Percentiles rank a stretch among this genome's conserved stretches.
Evolutionary conservation across 2,113 vertebrate species (phyloP).

Genomic region (Silurus glanis): DNA sequence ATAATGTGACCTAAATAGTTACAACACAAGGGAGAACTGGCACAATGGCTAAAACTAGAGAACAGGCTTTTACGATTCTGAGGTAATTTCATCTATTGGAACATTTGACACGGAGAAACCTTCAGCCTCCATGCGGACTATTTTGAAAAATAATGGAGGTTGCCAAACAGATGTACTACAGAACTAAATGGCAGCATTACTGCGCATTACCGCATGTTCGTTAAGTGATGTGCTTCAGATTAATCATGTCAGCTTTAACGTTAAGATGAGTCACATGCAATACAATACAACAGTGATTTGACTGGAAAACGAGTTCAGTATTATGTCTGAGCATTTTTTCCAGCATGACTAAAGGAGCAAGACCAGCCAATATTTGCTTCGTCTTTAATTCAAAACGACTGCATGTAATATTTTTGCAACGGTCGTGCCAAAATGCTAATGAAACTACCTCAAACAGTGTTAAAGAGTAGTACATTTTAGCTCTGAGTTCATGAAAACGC

Average conservation of each 20-base stretch:
- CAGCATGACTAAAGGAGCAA: not conserved
- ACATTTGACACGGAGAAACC: not conserved
- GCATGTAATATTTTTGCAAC: not conserved
- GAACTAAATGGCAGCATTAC: not conserved
- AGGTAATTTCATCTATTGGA: conserved; percentile 16
- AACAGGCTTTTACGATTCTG: not conserved
- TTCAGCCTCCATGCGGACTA: not conserved
- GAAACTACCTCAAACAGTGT: not conserved
- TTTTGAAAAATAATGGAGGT: not conserved
- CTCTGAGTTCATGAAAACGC: not conserved
- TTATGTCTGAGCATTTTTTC: not conserved
- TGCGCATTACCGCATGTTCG: not conserved
- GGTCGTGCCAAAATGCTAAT: not conserved
- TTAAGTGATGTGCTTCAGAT: not conserved
- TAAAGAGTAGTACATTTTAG: conserved; percentile 23
- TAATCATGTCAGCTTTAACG: not conserved
- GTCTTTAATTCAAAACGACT: not conserved
- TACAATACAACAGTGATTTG: not conserved
- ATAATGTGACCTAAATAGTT: conserved; percentile 35
- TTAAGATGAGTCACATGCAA: not conserved
- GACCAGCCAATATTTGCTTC: not conserved
- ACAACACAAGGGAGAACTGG: conserved; percentile 3
- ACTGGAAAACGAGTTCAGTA: not conserved
- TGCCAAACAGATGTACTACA: conserved; percentile 15
- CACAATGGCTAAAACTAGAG: not conserved